phyloP scores from a whole-genome alignment of 2,888 invertebrate genomes.

The Calliphora vomitoria region DNA sequence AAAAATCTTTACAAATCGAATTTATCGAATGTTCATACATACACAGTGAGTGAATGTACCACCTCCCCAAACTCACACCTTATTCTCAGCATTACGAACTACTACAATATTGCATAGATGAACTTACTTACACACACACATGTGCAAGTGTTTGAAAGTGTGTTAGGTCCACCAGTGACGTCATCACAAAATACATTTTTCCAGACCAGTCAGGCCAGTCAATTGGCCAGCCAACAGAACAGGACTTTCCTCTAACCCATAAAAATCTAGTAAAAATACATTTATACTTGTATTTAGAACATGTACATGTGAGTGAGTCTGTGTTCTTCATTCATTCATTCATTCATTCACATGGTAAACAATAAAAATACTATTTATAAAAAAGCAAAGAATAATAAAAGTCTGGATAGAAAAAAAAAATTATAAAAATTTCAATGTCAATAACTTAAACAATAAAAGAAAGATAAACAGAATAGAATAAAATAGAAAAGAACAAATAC shows the following conservation, averaged over 20 bases:
- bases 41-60: background rate
- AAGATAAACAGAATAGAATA: slow-evolving; percentile 72
- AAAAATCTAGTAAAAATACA: slow-evolving; percentile 38
- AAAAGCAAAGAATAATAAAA: slow-evolving; percentile 60
- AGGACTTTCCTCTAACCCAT: slow-evolving; percentile 40
- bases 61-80: background rate
- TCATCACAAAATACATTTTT: slow-evolving; percentile 48
- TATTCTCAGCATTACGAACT: background rate
- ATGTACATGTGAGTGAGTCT: background rate
- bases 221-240: slow-evolving; percentile 35
- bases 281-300: slow-evolving; percentile 13
- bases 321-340: background rate
- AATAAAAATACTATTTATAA: slow-evolving; percentile 59
- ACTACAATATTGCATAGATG: background rate
- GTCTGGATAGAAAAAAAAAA: slow-evolving; percentile 62
- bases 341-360: slow-evolving; percentile 55
- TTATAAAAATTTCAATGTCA: slow-evolving; percentile 76
- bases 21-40: slow-evolving; percentile 41
- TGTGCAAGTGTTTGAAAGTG: background rate
- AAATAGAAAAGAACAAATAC: slow-evolving; percentile 40
- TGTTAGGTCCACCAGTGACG: slow-evolving; percentile 33
- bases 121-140: background rate
- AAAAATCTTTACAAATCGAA: slow-evolving; percentile 60
- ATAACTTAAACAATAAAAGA: slow-evolving; percentile 75
- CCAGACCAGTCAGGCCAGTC: slow-evolving; percentile 21